These are phyloP conservation scores for Steinernema feltiae DNA, from an alignment of 1,140 invertebrate species.

Conservation along the genomic window DNA sequence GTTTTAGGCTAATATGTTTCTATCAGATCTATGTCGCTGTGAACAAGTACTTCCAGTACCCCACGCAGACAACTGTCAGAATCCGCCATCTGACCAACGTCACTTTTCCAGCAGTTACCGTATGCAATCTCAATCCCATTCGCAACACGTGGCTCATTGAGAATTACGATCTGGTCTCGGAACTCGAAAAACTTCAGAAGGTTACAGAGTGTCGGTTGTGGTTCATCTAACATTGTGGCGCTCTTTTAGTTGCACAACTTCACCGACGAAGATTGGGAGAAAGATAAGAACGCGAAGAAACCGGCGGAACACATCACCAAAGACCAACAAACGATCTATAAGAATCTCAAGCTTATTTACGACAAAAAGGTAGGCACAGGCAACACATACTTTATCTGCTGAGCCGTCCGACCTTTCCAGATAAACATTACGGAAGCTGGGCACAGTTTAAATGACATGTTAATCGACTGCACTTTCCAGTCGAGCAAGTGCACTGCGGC, in stretches of 20 bases:
- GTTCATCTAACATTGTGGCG: not conserved
- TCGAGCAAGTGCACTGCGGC: not conserved
- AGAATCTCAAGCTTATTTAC: not conserved
- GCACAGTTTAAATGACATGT: not conserved
- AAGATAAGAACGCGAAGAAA: not conserved
- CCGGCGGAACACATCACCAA: not conserved
- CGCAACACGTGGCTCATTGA: not conserved
- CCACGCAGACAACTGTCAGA: not conserved
- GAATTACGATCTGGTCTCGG: not conserved
- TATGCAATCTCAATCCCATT: not conserved
- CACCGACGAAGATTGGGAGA: not conserved
- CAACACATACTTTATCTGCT: not conserved
- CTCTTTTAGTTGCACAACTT: not conserved
- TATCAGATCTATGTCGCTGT: not conserved
- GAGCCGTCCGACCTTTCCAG: not conserved
- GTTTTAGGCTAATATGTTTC: not conserved
- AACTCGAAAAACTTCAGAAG: not conserved
- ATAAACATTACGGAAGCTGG: not conserved
- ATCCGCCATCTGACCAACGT: not conserved
- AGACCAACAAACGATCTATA: not conserved
- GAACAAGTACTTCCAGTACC: constrained; percentile 1
- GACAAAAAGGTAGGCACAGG: not conserved
- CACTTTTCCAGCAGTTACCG: not conserved
- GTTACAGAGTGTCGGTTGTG: not conserved
- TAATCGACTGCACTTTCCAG: not conserved